Conservation (phyloP, 2,797 vertebrate genomes). For the Orestias chungarensis region DNA sequence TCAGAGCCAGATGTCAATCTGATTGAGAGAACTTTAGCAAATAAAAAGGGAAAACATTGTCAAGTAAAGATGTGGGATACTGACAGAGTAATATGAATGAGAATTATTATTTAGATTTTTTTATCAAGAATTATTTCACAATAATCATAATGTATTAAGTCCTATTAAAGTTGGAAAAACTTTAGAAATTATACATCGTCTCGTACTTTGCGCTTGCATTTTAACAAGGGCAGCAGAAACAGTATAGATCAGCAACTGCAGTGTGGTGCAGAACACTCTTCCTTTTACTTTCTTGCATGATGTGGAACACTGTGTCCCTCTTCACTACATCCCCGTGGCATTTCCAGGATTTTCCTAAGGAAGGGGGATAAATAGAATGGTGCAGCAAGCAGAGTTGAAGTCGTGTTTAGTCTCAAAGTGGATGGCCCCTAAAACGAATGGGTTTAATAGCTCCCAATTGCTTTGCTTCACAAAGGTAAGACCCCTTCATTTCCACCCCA, state of each 20-base stretch:
- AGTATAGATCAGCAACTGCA: constrained; percentile 23
- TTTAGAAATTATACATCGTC: background rate
- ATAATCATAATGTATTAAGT: no score
- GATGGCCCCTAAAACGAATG: constrained; percentile 50
- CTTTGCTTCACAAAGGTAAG: constrained; percentile 68
- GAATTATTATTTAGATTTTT: constrained; percentile 5
- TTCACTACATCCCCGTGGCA: constrained; percentile 55
- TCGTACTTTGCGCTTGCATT: background rate
- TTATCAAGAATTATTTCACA: constrained; percentile 29
- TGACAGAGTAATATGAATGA: background rate
- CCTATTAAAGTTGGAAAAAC: no score
- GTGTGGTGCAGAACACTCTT: constrained; percentile 12
- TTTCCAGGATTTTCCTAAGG: constrained; percentile 53
- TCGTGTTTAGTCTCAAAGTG: constrained; percentile 42
- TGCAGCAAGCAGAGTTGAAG: constrained; percentile 55
- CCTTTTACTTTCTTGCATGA: constrained; percentile 35
- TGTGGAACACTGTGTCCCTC: constrained; percentile 17
- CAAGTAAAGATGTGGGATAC: background rate
- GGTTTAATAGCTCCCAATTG: constrained; percentile 72
- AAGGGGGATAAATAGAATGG: constrained; percentile 59
- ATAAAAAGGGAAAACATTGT: background rate
- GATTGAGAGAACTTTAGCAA: no score
- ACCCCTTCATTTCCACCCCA: constrained; percentile 15
- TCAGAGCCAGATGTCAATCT: no score
- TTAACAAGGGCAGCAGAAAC: background rate